These are phyloP conservation scores for Alentia gelatinosa DNA, from an alignment of 2,888 invertebrate species.

Conservation along the genomic window DNA sequence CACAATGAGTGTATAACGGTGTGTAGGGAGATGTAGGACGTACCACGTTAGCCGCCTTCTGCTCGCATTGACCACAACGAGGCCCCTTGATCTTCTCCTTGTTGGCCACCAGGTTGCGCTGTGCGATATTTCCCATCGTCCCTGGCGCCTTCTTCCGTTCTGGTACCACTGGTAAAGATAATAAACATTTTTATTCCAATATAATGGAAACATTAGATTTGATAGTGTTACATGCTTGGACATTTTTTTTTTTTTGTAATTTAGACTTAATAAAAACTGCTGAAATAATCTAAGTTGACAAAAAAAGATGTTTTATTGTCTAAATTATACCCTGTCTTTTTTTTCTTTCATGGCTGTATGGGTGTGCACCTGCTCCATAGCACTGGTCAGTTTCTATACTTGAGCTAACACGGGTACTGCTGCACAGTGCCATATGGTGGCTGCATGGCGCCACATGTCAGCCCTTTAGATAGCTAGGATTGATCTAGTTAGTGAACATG, in stretches of 20 bases:
- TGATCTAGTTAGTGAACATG: neutral
- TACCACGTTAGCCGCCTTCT: conserved; percentile 77
- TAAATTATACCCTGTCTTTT: neutral
- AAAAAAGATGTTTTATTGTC: too few species aligned
- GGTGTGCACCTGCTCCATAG: too few species aligned
- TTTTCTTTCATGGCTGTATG: neutral
- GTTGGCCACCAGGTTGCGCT: conserved; percentile 60
- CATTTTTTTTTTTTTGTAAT: too few species aligned
- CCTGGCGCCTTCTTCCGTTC: conserved; percentile 70
- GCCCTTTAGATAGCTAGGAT: neutral
- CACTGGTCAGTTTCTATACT: too few species aligned
- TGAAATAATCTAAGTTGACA: too few species aligned
- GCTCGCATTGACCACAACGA: conserved; percentile 80
- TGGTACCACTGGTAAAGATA: conserved; percentile 45
- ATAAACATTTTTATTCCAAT: neutral
- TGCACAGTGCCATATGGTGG: neutral
- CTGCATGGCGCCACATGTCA: neutral
- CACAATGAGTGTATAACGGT: neutral
- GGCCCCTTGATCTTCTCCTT: conserved; percentile 69
- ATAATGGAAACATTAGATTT: too few species aligned
- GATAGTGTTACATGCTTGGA: too few species aligned
- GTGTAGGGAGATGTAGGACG: too few species aligned
- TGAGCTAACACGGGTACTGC: neutral
- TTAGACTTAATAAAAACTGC: too few species aligned
- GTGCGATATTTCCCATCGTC: conserved; percentile 75